Evolutionary conservation across 2,113 vertebrate genomes (phyloP), one percentile per base, ranked within the genome.

Genomic region (Polypterus bichir): DNA sequence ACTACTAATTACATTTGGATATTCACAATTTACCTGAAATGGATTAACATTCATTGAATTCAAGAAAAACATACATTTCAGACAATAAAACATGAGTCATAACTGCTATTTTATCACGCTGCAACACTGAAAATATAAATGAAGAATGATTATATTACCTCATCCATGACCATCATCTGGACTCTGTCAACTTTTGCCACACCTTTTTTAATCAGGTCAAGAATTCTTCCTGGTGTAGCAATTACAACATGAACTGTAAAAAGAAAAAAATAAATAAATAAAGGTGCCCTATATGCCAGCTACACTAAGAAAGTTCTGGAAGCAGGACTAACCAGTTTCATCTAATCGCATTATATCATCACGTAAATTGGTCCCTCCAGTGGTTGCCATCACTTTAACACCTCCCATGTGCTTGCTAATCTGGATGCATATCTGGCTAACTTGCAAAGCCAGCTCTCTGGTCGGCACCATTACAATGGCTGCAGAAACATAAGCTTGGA

Each of bases 341-440:
- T 88, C 86, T 70, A 88, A 74, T 6, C 86, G 81, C 86, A 88
- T 83, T 71, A 88, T 88, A 73, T 88, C 86, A 66, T 88, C 86
- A 59, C 80, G 69, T 60, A 88, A 78, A 44, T 81, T 88, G 65
- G 86, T 88, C 59, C 86, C 86, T n/a, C 86, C 86, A 0, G 86
- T 88, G 27, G 86, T 88, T 48, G 86, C 86, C 86, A 88, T 88
- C 61, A 86, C 72, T 70, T 86, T 88, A 52, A 86, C 81, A 45
- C 84, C 86, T 44, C 86, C 84, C 57, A 88, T 70, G 72, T 86
- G 86, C 67, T 84, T 88, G 70, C 83, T 86, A 74, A 88, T 73
- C 73, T 85, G 85, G 70, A 88, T 88, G 65, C 79, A 73, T 66
- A 88, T 88, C 74, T 88, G 86, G 66, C 86, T 88, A 62, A 88